phyloP scores from a whole-genome alignment of 2,113 vertebrate species.

The Pogona vitticeps region DNA sequence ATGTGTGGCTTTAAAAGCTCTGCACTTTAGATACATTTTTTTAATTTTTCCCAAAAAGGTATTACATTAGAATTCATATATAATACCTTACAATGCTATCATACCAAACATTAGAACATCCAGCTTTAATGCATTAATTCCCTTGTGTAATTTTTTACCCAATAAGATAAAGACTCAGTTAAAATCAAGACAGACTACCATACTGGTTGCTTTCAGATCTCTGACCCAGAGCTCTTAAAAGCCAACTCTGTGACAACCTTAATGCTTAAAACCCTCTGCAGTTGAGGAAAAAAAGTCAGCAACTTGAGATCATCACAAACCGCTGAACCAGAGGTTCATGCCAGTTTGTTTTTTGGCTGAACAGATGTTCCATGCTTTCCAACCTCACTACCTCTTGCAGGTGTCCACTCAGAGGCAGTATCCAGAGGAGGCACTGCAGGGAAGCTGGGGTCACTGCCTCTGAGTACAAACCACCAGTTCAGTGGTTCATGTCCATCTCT shows the following conservation, averaged over 20 bases:
- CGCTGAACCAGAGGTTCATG: not conserved
- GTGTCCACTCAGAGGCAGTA: too few relatives aligned
- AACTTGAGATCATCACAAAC: not conserved
- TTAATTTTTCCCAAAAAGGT: not conserved
- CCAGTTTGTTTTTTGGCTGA: too few relatives aligned
- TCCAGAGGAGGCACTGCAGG: too few relatives aligned
- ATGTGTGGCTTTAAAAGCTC: too few relatives aligned
- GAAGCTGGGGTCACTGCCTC: too few relatives aligned
- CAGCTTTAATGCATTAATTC: not conserved
- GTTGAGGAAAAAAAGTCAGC: not conserved
- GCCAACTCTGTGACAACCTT: not conserved
- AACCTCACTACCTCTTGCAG: too few relatives aligned
- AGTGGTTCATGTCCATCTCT: not conserved
- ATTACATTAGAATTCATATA: not conserved
- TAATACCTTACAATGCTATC: conserved; percentile 9
- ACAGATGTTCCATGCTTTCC: too few relatives aligned
- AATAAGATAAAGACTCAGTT: not conserved
- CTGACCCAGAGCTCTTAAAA: not conserved
- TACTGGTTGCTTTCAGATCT: not conserved
- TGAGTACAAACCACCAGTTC: too few relatives aligned
- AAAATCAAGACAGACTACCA: not conserved
- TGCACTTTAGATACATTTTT: too few relatives aligned
- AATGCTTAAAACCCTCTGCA: not conserved
- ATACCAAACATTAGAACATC: not conserved
- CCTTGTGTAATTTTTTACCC: not conserved